These are phyloP conservation scores for Beroe forskalii DNA, from an alignment of 37 sponge, comb jelly and placozoan species.

Conservation along the genomic window DNA sequence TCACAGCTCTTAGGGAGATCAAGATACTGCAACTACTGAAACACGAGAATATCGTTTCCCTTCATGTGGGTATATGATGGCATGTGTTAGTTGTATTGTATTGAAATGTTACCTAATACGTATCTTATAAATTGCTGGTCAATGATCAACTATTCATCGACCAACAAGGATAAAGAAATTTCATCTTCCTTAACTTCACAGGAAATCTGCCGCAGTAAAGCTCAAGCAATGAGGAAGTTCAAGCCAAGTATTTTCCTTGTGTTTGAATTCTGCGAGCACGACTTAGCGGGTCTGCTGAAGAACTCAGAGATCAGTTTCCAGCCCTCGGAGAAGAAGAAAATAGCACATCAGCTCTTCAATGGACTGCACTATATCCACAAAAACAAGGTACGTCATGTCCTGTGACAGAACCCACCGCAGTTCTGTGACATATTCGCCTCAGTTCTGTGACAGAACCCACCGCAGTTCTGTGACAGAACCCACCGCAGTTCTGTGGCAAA, in stretches of 20 bases:
- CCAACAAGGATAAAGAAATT: too few relatives aligned
- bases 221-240: constrained; percentile 58
- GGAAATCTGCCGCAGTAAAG: constrained; percentile 61
- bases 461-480: too few relatives aligned
- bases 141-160: too few relatives aligned
- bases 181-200: too few relatives aligned
- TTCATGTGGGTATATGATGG: constrained; percentile 87
- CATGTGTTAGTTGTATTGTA: too few relatives aligned
- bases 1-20: constrained; percentile 98
- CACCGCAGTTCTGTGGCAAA: too few relatives aligned
- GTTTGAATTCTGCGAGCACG: constrained; percentile 98
- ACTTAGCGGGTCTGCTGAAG: constrained; percentile 91
- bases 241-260: constrained; percentile 92
- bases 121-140: too few relatives aligned
- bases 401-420: neutral
- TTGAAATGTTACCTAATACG: too few relatives aligned
- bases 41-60: constrained; percentile 87
- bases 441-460: too few relatives aligned
- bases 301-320: constrained; percentile 86
- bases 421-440: neutral
- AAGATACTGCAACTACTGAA: constrained; percentile 83
- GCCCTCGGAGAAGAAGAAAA: constrained; percentile 82
- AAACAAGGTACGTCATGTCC: constrained; percentile 69
- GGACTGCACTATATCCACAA: constrained; percentile 89
- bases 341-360: constrained; percentile 88